Conservation (phyloP, 2,888 invertebrate species). For the Perizoma flavofasciatum region DNA sequence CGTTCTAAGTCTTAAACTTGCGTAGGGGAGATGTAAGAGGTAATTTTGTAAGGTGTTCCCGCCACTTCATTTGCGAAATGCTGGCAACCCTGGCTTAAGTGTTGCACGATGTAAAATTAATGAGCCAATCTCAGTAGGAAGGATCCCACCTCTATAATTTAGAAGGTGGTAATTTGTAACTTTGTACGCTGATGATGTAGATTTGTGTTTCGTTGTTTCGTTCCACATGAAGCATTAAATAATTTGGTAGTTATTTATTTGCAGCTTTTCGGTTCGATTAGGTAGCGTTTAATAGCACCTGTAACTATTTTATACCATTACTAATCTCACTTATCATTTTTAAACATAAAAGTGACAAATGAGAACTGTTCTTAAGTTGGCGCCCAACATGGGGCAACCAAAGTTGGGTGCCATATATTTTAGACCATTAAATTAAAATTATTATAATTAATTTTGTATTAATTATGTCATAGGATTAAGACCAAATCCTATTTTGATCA, state of each 20-base stretch:
- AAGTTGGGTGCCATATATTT: too few relatives aligned
- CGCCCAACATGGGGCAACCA: slow-evolving; percentile 1
- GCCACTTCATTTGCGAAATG: slow-evolving; percentile 81
- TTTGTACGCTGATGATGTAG: slow-evolving; percentile 45
- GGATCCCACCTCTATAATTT: slow-evolving; percentile 77
- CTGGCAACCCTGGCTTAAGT: slow-evolving; percentile 79
- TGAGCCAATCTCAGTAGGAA: slow-evolving; percentile 78
- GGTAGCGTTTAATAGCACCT: too few relatives aligned
- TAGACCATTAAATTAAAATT: too few relatives aligned
- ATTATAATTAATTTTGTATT: too few relatives aligned
- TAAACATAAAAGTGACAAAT: too few relatives aligned
- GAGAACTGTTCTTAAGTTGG: too few relatives aligned
- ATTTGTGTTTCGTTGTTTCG: slow-evolving; percentile 37
- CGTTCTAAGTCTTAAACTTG: slow-evolving; percentile 17
- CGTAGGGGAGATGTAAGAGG: slow-evolving; percentile 25
- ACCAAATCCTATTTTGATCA: too few relatives aligned
- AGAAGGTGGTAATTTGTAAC: slow-evolving; percentile 78
- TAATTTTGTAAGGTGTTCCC: slow-evolving; percentile 58
- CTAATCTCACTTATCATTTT: too few relatives aligned
- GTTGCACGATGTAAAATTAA: slow-evolving; percentile 83
- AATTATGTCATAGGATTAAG: too few relatives aligned
- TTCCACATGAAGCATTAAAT: neutral
- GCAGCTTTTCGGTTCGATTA: neutral
- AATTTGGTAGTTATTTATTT: neutral
- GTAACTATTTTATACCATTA: too few relatives aligned